Evolutionary conservation across 1,140 invertebrate species (phyloP).

Genomic region (Procambarus virginalis): DNA sequence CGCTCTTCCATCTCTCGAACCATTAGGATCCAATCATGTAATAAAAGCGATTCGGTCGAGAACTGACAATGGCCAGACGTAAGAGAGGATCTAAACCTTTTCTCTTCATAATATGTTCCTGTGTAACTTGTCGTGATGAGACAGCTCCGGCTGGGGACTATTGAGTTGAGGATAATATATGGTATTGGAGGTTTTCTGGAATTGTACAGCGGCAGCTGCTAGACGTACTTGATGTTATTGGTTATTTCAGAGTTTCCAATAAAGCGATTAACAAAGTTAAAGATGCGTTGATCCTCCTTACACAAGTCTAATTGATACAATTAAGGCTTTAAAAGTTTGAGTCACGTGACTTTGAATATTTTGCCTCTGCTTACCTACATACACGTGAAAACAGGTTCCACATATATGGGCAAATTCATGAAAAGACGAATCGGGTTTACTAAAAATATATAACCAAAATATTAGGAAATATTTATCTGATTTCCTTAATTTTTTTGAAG

Average conservation of each 20-base stretch:
- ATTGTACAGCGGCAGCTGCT: background rate
- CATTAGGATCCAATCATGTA: constrained; percentile 18
- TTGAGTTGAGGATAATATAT: background rate
- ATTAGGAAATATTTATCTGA: too few relatives aligned
- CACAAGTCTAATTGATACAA: too few relatives aligned
- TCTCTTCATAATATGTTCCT: background rate
- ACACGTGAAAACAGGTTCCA: too few relatives aligned
- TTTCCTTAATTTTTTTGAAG: too few relatives aligned
- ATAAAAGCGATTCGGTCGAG: background rate
- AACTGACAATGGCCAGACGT: background rate
- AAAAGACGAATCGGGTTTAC: too few relatives aligned
- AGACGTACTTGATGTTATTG: background rate
- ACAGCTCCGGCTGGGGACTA: background rate
- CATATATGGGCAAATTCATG: too few relatives aligned
- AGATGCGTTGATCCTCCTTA: background rate
- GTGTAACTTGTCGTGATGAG: background rate
- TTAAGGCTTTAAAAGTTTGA: too few relatives aligned
- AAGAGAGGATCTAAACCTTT: background rate
- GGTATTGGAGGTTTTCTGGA: background rate
- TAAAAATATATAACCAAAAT: too few relatives aligned
- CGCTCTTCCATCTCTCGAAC: constrained; percentile 3
- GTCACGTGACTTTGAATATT: too few relatives aligned
- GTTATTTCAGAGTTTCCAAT: background rate
- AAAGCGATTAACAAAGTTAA: constrained; percentile 2
- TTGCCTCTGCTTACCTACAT: too few relatives aligned